phyloP scores from a whole-genome alignment of 2,113 vertebrate species.

The Lonchura striata region DNA sequence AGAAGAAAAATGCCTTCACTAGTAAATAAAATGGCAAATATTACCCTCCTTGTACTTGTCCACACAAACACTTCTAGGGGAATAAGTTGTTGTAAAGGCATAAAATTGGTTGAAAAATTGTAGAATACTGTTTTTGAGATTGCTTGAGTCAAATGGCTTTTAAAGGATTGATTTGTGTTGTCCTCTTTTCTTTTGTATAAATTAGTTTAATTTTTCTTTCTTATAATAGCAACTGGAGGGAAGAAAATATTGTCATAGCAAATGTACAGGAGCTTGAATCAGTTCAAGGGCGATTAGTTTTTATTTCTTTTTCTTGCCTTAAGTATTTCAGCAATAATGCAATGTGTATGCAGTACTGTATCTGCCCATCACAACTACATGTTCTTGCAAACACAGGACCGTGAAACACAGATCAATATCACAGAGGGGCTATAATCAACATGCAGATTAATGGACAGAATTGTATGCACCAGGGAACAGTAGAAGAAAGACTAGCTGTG shows the following conservation, averaged over 20 bases:
- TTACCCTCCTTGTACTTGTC: background rate
- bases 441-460: conserved; percentile 78
- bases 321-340: conserved; percentile 45
- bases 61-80: background rate
- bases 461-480: conserved; percentile 63
- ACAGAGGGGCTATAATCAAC: conserved; percentile 72
- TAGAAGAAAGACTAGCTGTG: conserved; percentile 74
- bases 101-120: background rate
- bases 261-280: background rate
- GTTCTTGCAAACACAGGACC: conserved; percentile 46
- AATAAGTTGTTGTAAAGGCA: background rate
- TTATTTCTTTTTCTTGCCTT: background rate
- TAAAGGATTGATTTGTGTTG: background rate
- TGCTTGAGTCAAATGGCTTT: background rate
- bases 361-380: conserved; percentile 46
- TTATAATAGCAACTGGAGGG: background rate
- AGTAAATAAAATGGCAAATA: background rate
- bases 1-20: background rate
- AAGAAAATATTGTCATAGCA: background rate
- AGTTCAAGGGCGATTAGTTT: background rate
- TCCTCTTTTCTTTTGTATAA: background rate
- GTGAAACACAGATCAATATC: conserved; percentile 73
- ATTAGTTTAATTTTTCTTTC: background rate
- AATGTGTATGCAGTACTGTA: background rate
- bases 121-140: background rate